Base-by-base conservation (phyloP, 2,113 vertebrate genomes). In the Gasterosteus aculeatus region DNA sequence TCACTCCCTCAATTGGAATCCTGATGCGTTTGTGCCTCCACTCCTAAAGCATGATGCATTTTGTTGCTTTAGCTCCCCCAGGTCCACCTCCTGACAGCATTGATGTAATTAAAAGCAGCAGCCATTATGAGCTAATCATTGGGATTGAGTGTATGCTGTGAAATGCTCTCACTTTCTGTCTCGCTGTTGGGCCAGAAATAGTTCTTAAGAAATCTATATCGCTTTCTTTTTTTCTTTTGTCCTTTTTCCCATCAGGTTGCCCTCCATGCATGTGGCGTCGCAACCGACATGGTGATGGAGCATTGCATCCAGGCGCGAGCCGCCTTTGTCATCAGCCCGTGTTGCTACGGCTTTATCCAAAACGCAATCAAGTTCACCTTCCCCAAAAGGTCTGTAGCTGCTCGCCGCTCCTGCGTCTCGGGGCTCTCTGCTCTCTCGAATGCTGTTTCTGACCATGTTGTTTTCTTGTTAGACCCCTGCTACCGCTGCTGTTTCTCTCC, bases 301-400 rank as follows among this genome's bases (percentile, higher is more conserved):
- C 96, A 95, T 61, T 99, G 98, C 82, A 83, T 97, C 89, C 92
- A 94, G 70, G 94, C 93, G 0, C 87, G 78, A 33, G 96, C 97
- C 14, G 90, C 95, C 63, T 99, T 99, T 51, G 94, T 98, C 83
- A 78, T 98, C 41, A 97, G 96, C 65, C 98, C 98, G 0, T 99
- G 98, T 90, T 99, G 98, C 90, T 99, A 99, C 0, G 98, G 98
- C 67, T 99, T 99, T 92, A 95, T 99, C 84, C 97, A 99, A 88
- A 99, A 98, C 47, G 99, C 98, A 2, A 75, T 95, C 67, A 98
- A 96, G 92, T 96, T 97, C 90, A 94, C 88, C 66, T 99, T 98
- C 85, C 98, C 98, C 64, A 95, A 90, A 90, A 99, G 98, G 98
- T 99, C 65, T 66, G 88, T 89, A 56, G 35, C 59, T 29, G 33